Evolutionary conservation across 2,888 invertebrate species (phyloP).

Genomic region (Eristalis intricaria): DNA sequence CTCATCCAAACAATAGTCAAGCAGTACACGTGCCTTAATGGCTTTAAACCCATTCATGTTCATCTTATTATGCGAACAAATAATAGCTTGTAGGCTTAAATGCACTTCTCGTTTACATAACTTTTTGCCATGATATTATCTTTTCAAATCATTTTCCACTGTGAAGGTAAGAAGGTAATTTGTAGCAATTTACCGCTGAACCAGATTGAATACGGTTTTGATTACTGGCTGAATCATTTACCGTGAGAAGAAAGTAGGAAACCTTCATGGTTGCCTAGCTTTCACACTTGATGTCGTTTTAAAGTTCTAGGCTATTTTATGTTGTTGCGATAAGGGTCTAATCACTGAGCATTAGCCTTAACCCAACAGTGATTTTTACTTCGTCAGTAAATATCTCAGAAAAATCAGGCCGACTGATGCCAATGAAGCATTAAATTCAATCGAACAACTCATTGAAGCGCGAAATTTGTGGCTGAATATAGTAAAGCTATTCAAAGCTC

Average conservation of each 20-base stretch:
- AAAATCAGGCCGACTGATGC: neutral
- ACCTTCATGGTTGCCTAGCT: slow-evolving; percentile 28
- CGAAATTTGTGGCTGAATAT: neutral
- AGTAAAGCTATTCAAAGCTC: slow-evolving; percentile 8
- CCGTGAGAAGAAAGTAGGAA: slow-evolving; percentile 54
- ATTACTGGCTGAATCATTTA: slow-evolving; percentile 5
- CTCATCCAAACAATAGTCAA: too few species aligned
- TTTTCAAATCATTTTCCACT: neutral
- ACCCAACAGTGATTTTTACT: neutral
- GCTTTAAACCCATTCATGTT: neutral
- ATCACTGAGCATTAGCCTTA: neutral
- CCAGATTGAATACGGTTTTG: slow-evolving; percentile 20
- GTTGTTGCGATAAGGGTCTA: neutral
- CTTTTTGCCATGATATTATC: neutral
- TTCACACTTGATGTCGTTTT: slow-evolving; percentile 16
- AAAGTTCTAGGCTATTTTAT: neutral
- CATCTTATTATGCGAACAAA: neutral
- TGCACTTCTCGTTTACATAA: neutral
- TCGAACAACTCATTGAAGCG: slow-evolving; percentile 36
- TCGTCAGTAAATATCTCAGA: neutral
- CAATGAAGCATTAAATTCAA: slow-evolving; percentile 49
- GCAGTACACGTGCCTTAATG: too few species aligned
- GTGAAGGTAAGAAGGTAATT: neutral
- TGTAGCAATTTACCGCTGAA: slow-evolving; percentile 26
- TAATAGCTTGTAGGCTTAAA: neutral